These are phyloP conservation scores for Aegotheles bennettii DNA, from an alignment of 2,113 vertebrate species.

Conservation along the genomic window DNA sequence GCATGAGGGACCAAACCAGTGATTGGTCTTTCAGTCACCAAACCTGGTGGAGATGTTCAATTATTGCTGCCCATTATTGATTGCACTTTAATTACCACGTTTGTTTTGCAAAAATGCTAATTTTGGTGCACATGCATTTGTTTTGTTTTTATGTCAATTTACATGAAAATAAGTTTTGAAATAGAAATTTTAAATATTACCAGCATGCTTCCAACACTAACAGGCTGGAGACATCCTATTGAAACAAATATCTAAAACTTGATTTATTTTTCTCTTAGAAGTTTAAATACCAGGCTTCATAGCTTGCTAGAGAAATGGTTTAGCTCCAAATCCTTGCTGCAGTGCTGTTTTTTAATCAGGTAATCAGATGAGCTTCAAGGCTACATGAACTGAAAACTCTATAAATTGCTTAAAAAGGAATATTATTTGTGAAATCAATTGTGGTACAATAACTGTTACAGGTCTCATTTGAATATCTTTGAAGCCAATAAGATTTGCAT, in stretches of 20 bases:
- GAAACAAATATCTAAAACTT: background rate
- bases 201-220: background rate
- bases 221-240: background rate
- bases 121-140: background rate
- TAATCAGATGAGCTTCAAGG: background rate
- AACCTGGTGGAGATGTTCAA: background rate
- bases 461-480: conserved; percentile 20
- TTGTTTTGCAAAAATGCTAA: background rate
- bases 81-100: background rate
- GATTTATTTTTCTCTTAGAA: background rate
- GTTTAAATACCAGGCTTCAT: background rate
- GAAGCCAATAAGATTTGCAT: background rate
- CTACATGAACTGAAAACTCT: background rate
- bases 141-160: background rate
- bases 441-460: background rate
- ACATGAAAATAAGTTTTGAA: background rate
- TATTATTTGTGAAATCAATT: background rate
- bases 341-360: background rate
- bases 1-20: background rate
- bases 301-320: background rate
- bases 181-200: background rate
- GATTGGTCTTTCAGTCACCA: background rate
- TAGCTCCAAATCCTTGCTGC: background rate
- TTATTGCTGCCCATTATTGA: background rate
- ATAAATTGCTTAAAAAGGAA: background rate